Evolutionary conservation across 2,113 vertebrate species (phyloP).

Genomic region (Ascaphus truei): DNA sequence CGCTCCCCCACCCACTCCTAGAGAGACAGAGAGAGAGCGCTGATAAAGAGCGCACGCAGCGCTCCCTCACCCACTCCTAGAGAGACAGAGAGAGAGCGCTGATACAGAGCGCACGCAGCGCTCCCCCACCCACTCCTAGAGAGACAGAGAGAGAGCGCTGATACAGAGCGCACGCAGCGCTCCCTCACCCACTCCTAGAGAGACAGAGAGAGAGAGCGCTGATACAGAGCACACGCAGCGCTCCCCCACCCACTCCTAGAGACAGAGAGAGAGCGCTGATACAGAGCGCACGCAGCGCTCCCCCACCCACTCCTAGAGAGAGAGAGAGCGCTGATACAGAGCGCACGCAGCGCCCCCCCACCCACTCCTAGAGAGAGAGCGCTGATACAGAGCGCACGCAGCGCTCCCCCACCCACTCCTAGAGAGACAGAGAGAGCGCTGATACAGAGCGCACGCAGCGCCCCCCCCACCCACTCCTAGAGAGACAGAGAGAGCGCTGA

Average conservation of each 20-base stretch:
- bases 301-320: conserved; percentile 91
- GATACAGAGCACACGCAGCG: conserved; percentile 84
- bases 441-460: conserved; percentile 84
- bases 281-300: conserved; percentile 91
- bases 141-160: neutral
- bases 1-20: conserved; percentile 98
- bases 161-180: conserved; percentile 84
- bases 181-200: conserved; percentile 96
- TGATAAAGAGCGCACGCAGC: conserved; percentile 88
- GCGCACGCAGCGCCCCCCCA: conserved; percentile 94
- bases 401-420: conserved; percentile 98
- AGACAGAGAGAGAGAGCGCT: neutral
- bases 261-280: neutral
- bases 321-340: conserved; percentile 43
- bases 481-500: neutral
- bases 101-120: conserved; percentile 84
- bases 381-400: conserved; percentile 80
- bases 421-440: neutral
- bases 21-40: neutral
- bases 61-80: conserved; percentile 97
- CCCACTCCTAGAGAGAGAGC: conserved; percentile 80
- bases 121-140: conserved; percentile 96
- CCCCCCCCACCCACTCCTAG: conserved; percentile 97
- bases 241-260: conserved; percentile 96
- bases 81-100: neutral